Percentiles rank a stretch among this genome's conserved stretches.
Evolutionary conservation across 1,140 invertebrate species (phyloP).

Genomic region (Nephotettix cincticeps): DNA sequence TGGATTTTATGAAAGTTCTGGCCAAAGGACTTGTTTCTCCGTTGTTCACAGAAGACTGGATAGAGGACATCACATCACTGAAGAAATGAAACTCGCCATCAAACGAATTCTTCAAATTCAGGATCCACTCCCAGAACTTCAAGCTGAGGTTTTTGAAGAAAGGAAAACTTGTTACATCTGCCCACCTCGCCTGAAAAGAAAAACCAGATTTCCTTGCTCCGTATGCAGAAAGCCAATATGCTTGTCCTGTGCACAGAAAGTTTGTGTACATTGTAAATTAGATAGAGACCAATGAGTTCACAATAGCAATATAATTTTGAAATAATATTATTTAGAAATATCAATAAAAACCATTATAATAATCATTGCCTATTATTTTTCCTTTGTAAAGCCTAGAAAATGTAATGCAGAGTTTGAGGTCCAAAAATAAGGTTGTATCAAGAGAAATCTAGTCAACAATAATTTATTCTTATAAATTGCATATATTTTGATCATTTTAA

Average conservation of each 20-base stretch:
- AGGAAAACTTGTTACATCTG: background rate
- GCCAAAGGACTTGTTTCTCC: background rate
- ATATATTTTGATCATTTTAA: too few relatives aligned
- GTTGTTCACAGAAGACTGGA: background rate
- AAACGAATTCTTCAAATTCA: background rate
- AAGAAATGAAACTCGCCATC: background rate
- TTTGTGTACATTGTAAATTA: too few relatives aligned
- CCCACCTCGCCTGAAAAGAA: background rate
- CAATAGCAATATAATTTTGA: too few relatives aligned
- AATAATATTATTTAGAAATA: too few relatives aligned
- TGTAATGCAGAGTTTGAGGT: too few relatives aligned
- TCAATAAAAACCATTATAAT: too few relatives aligned
- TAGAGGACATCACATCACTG: background rate
- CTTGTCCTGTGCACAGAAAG: conserved; percentile 1
- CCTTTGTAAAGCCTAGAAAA: too few relatives aligned
- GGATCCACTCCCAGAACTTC: background rate
- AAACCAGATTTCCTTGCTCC: background rate
- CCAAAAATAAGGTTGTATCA: too few relatives aligned
- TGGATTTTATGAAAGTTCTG: background rate
- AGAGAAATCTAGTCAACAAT: too few relatives aligned
- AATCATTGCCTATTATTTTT: too few relatives aligned
- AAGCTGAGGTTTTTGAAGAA: background rate
- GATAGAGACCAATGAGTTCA: too few relatives aligned
- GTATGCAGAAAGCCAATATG: background rate
- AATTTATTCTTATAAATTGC: too few relatives aligned